Evolutionary conservation across 2,797 vertebrate genomes (phyloP).

Genomic region (Cuculus canorus): DNA sequence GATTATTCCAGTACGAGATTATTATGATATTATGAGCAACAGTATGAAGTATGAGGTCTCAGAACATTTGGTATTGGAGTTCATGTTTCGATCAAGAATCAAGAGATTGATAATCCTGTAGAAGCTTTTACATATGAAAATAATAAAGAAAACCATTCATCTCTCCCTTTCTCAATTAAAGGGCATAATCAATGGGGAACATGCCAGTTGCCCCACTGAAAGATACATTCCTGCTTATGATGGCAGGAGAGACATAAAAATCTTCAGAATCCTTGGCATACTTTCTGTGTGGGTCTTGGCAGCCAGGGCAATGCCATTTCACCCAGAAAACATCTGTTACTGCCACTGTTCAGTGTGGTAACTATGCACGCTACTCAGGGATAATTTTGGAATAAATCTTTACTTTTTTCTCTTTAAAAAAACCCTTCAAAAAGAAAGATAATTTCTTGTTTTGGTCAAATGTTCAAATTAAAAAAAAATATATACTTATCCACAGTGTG

Average conservation of each 20-base stretch:
- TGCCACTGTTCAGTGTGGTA: slow-evolving; percentile 31
- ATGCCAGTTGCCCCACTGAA: neutral
- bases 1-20: neutral
- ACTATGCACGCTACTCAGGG: slow-evolving; percentile 9
- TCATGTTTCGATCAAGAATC: neutral
- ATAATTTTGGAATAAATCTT: slow-evolving; percentile 31
- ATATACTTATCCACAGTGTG: slow-evolving; percentile 17
- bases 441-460: slow-evolving; percentile 9
- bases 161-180: neutral
- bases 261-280: slow-evolving; percentile 25
- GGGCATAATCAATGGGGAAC: neutral
- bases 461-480: slow-evolving; percentile 21
- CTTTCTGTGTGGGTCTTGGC: slow-evolving; percentile 57
- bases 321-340: slow-evolving; percentile 50
- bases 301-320: slow-evolving; percentile 34
- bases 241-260: slow-evolving; percentile 34
- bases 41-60: neutral
- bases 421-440: neutral
- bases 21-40: neutral
- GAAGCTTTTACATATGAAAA: neutral
- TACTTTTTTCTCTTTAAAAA: neutral
- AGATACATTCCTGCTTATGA: slow-evolving; percentile 45
- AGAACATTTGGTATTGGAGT: neutral
- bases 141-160: slow-evolving; percentile 42
- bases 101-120: neutral